A percentile compares a stretch with the other conserved stretches of the same genome.
Conservation (phyloP, 1,140 invertebrate genomes). For the honey bee (Apis mellifera) region Amel_HAv3.1 CM009936.2:14764001-14764500, state of each 20-base stretch:
- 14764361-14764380: constrained; percentile 39
- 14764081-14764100: too few relatives aligned
- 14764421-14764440: background rate
- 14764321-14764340: background rate
- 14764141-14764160: background rate
- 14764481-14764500: background rate
- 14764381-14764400: background rate
- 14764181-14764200: background rate
- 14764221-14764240: background rate
- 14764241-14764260: too few relatives aligned
- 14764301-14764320: constrained; percentile 19
- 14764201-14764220: constrained; percentile 8
- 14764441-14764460: too few relatives aligned
- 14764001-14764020: too few relatives aligned
- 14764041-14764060: background rate
- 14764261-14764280: constrained; percentile 30
- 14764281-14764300: constrained; percentile 49
- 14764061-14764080: too few relatives aligned
- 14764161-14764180: background rate
- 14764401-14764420: constrained; percentile 32
- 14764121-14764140: background rate
- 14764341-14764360: constrained; percentile 34
- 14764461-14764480: too few relatives aligned
- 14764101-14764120: too few relatives aligned
- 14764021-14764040: too few relatives aligned